Evolutionary conservation across 2,113 vertebrate species (phyloP), one percentile per base, ranked within the genome.

Genomic region (Carollia perspicillata): DNA sequence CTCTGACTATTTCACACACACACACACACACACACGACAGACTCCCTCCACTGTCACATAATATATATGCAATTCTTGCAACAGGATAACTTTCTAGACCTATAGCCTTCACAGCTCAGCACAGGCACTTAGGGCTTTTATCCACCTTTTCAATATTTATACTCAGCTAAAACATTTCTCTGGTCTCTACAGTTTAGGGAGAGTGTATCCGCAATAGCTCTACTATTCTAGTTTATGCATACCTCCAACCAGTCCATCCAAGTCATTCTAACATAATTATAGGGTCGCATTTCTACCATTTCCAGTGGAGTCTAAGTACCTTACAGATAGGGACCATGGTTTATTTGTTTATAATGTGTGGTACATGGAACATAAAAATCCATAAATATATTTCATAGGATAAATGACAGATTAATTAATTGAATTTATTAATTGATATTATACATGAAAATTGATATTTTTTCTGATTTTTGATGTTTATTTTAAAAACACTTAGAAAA

Each of bases 401-500:
- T 33, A 65, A 96, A 35, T 65, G 8, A 66, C 37, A 2, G 68
- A 44, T 49, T 1, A 85, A 55, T 53, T 42, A 74, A 95, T 74
- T 3, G 11, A 1, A 80, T 40, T 78, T 55, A 51, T 92, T 44
- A 44, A 22, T 75, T 86, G 16, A 71, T 20, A 74, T 8, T 87
- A 13, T 63, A 35, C 42, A 66, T 16, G 51, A 23, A 51, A 90
- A 69, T 84, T 33, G 16, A 30, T 84, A 77, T 79, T 80, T 71
- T 1, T 78, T 92, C 8, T 49, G 5, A 74, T 69, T 75, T 80
- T 71, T 68, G 13, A 20, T 60, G 7, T 22, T 35, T 92, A 65
- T 72, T 90, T 93, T 72, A 5, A 75, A 96, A 89, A 89, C 5
- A 84, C 40, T 74, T 96, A 16, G 20, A 89, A 40, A 88, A 75